phyloP scores from a whole-genome alignment of 1,140 invertebrate genomes.

The Scaptomyza hsui region DNA sequence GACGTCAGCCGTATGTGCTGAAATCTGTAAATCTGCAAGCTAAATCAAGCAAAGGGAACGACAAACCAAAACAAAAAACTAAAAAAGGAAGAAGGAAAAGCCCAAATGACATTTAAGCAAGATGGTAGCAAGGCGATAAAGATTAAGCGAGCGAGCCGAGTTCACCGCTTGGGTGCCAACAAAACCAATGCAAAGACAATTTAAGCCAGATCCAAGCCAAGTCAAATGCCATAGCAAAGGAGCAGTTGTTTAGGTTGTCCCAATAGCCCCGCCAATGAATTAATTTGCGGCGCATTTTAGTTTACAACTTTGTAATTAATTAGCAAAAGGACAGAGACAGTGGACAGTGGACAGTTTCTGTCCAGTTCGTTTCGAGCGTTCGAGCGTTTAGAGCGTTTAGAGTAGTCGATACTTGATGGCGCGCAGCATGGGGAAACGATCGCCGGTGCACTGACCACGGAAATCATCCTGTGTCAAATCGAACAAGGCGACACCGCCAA shows the following conservation, averaged over 20 bases:
- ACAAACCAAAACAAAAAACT: conserved; percentile 8
- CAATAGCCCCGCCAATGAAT: conserved; percentile 55
- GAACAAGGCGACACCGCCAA: conserved; percentile 92
- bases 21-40: conserved; percentile 68
- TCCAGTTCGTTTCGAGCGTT: too few species aligned
- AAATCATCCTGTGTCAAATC: conserved; percentile 94
- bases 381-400: conserved; percentile 34
- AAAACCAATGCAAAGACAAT: conserved; percentile 28
- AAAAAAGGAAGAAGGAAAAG: conserved; percentile 45
- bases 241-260: conserved; percentile 4
- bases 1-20: conserved; percentile 27
- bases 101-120: conserved; percentile 67
- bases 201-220: conserved; percentile 37
- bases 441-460: conserved; percentile 90
- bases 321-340: conserved; percentile 67
- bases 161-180: conserved; percentile 65
- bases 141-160: conserved; percentile 47
- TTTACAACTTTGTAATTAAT: conserved; percentile 82
- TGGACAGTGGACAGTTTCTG: too few species aligned
- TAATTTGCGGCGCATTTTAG: conserved; percentile 76
- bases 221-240: background rate
- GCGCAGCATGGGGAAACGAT: conserved; percentile 90
- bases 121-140: conserved; percentile 61
- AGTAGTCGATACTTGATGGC: conserved; percentile 86
- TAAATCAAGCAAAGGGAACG: conserved; percentile 14